phyloP scores from a whole-genome alignment of 2,113 vertebrate species.

The Diadophis punctatus region DNA sequence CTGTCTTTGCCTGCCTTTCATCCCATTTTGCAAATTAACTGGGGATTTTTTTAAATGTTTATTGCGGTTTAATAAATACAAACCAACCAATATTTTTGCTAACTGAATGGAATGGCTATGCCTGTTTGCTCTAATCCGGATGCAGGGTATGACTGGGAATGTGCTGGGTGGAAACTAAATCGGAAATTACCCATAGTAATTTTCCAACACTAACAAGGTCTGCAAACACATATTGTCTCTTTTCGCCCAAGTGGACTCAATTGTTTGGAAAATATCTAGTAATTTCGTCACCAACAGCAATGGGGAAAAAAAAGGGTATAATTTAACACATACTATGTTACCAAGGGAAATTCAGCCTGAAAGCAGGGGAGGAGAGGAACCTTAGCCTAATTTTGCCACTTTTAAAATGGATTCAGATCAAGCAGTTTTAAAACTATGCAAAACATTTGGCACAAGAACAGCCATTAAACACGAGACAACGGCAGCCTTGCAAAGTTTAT shows the following conservation, averaged over 20 bases:
- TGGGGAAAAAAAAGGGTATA: neutral
- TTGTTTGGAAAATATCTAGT: neutral
- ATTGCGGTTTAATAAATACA: neutral
- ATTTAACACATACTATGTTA: neutral
- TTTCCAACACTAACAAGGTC: neutral
- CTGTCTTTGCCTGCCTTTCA: neutral
- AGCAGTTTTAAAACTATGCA: too few species aligned
- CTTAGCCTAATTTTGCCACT: neutral
- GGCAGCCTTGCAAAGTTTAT: neutral
- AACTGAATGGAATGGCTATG: neutral
- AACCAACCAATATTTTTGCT: neutral
- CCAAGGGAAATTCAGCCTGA: neutral
- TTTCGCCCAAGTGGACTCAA: neutral
- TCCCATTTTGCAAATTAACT: neutral
- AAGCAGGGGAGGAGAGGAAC: too few species aligned
- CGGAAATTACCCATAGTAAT: neutral
- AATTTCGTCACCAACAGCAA: neutral
- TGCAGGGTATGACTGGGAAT: neutral
- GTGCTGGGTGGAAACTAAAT: neutral
- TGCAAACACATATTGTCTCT: neutral
- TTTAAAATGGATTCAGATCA: neutral
- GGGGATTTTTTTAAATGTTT: neutral
- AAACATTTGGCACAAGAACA: neutral
- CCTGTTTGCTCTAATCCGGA: neutral
- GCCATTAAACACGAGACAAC: too few species aligned